phyloP scores from a whole-genome alignment of 2,888 invertebrate species.

The Platycnemis pennipes region DNA sequence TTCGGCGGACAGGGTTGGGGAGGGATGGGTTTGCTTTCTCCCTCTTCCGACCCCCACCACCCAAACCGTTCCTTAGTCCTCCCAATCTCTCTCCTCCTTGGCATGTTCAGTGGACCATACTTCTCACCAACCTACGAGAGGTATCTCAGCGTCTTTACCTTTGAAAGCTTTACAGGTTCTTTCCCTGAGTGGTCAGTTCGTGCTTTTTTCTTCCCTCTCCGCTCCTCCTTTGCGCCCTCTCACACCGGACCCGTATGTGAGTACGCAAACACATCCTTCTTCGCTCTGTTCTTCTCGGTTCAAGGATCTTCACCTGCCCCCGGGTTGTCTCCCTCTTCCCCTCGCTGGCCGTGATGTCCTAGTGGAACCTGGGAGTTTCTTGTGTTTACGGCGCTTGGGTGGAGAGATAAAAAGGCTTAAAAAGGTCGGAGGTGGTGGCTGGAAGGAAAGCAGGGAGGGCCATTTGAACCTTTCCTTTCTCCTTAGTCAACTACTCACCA shows the following conservation, averaged over 20 bases:
- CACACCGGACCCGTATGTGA: not conserved
- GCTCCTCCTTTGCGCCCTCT: no score
- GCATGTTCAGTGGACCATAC: not conserved
- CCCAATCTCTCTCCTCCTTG: not conserved
- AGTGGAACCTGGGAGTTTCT: not conserved
- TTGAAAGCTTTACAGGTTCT: not conserved
- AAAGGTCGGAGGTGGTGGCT: not conserved
- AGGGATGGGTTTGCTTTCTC: not conserved
- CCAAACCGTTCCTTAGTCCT: not conserved
- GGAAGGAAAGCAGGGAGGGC: not conserved
- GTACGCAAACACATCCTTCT: slow-evolving; percentile 18
- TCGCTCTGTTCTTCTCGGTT: not conserved
- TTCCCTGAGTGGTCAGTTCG: no score
- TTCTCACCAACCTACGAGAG: not conserved
- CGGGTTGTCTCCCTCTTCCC: not conserved
- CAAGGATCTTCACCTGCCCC: not conserved
- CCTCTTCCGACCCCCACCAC: not conserved
- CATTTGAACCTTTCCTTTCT: not conserved
- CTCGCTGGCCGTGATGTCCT: not conserved
- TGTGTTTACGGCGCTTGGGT: not conserved
- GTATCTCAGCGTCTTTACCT: not conserved
- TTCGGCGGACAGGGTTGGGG: not conserved
- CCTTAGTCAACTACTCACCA: not conserved
- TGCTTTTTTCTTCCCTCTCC: not conserved
- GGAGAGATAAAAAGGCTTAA: not conserved